Percentiles rank a stretch among this genome's conserved stretches.
phyloP scores from a whole-genome alignment of 2,888 invertebrate genomes.

The Drosophila kuntzei region DNA sequence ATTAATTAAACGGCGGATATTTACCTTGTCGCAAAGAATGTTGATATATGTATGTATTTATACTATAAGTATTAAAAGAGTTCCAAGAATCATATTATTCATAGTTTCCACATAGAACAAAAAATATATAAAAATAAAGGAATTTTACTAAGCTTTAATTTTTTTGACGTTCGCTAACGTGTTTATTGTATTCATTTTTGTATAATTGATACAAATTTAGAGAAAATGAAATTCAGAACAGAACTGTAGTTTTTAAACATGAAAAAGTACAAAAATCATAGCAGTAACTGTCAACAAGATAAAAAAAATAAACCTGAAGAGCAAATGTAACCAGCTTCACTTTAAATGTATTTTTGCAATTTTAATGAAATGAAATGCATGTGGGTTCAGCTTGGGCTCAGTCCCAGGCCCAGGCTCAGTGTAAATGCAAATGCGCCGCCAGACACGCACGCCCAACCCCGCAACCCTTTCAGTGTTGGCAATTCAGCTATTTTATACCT shows the following conservation, averaged over 20 bases:
- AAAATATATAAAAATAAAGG: too few relatives aligned
- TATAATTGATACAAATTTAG: background rate
- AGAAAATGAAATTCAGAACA: background rate
- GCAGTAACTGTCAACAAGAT: constrained; percentile 4
- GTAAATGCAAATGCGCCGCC: constrained; percentile 63
- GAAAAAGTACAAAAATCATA: constrained; percentile 8
- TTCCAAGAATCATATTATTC: background rate
- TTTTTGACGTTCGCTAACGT: too few relatives aligned
- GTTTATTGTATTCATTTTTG: background rate
- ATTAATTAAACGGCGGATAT: background rate
- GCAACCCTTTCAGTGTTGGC: constrained; percentile 1
- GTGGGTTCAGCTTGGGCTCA: constrained; percentile 45
- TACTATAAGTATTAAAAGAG: background rate
- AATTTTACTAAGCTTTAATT: too few relatives aligned
- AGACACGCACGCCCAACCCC: constrained; percentile 55
- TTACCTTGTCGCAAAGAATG: background rate
- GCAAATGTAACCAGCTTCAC: constrained; percentile 49
- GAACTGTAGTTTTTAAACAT: background rate
- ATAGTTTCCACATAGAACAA: background rate
- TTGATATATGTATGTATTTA: background rate
- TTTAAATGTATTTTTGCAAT: constrained; percentile 75
- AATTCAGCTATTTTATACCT: background rate
- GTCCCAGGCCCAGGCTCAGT: constrained; percentile 22
- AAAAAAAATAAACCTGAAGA: background rate
- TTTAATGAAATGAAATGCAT: constrained; percentile 79